Percentiles rank a stretch among this genome's conserved stretches.
Evolutionary conservation across 2,113 vertebrate genomes (phyloP).

Genomic region (Eulemur rufifrons): DNA sequence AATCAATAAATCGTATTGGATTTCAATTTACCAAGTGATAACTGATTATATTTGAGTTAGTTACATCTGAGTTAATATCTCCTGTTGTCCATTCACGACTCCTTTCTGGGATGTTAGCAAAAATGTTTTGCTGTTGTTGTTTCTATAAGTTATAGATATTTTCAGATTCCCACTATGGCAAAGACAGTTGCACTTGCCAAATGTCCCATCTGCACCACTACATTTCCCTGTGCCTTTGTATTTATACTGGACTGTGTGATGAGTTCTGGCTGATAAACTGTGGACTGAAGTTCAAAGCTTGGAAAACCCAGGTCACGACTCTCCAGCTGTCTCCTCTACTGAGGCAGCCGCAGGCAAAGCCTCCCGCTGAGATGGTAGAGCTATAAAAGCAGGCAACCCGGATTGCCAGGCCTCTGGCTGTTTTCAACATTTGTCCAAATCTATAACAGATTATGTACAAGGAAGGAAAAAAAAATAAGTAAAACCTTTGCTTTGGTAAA

Average conservation of each 20-base stretch:
- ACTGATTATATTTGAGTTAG: neutral
- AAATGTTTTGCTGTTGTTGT: neutral
- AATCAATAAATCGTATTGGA: neutral
- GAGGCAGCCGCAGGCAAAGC: neutral
- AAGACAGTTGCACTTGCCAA: neutral
- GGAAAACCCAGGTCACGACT: neutral
- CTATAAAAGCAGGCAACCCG: neutral
- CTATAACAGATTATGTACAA: neutral
- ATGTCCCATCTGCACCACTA: neutral
- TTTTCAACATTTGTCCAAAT: neutral
- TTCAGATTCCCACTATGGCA: neutral
- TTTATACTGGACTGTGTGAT: neutral
- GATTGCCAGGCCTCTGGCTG: neutral
- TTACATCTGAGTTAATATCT: neutral
- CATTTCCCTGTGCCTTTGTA: neutral
- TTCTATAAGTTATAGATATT: neutral
- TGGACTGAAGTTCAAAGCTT: neutral
- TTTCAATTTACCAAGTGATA: neutral
- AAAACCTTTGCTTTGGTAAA: neutral
- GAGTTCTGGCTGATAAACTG: neutral
- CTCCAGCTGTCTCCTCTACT: neutral
- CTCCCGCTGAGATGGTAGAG: neutral
- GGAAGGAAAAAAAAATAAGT: neutral
- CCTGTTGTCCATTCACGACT: neutral
- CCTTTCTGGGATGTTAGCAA: neutral